Conservation (phyloP, 2,113 vertebrate genomes). For the Noturus placidus region DNA sequence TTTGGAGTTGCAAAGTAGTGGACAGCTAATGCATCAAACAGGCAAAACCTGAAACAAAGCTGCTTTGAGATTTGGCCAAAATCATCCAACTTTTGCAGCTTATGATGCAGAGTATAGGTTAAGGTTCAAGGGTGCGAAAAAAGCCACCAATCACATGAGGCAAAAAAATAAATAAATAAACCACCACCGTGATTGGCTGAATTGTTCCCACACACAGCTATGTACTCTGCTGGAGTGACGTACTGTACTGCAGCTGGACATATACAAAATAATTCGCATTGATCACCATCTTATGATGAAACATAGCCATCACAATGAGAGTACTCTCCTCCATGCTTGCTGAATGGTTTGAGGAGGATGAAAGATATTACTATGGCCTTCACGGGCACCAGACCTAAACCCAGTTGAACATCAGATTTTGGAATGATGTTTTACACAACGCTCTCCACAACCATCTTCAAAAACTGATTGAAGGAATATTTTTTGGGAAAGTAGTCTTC, state of each 20-base stretch:
- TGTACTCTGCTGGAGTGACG: too few relatives aligned
- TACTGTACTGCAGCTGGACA: too few relatives aligned
- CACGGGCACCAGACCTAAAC: not conserved
- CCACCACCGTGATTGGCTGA: not conserved
- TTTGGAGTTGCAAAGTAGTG: not conserved
- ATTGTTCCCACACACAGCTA: too few relatives aligned
- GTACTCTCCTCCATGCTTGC: not conserved
- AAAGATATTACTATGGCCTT: not conserved
- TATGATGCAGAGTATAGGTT: not conserved
- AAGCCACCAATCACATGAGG: constrained; percentile 37
- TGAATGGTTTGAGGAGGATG: not conserved
- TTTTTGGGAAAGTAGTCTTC: not conserved
- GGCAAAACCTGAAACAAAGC: not conserved
- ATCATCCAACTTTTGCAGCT: not conserved
- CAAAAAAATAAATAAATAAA: too few relatives aligned
- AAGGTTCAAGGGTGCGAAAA: not conserved
- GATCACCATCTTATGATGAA: not conserved
- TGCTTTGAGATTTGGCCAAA: not conserved
- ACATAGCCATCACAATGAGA: not conserved
- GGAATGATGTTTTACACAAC: not conserved
- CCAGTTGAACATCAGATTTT: not conserved
- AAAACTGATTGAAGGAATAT: not conserved
- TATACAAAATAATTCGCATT: not conserved
- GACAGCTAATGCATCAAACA: not conserved
- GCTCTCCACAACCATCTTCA: not conserved